Conservation (phyloP, 2,113 vertebrate genomes). For the Ia io region DNA sequence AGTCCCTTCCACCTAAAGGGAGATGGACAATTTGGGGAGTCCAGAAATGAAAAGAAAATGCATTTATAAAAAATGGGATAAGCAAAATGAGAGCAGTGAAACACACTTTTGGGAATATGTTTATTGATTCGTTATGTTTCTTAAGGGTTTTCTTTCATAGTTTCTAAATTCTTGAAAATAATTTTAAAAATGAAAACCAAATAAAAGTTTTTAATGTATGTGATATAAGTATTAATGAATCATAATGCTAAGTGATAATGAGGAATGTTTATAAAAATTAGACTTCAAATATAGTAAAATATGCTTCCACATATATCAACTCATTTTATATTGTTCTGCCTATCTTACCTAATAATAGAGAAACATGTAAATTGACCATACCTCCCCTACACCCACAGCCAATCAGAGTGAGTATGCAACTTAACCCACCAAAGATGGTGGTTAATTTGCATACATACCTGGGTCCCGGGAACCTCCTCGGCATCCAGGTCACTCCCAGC, state of each 20-base stretch:
- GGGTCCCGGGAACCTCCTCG: too few relatives aligned
- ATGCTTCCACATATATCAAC: not conserved
- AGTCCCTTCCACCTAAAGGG: not conserved
- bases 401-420: too few relatives aligned
- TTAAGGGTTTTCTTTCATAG: not conserved
- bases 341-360: not conserved
- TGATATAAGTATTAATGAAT: not conserved
- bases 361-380: too few relatives aligned
- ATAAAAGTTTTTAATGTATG: not conserved
- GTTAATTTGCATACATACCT: too few relatives aligned
- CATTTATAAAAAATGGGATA: not conserved
- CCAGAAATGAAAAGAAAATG: not conserved
- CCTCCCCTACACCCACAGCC: too few relatives aligned
- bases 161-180: not conserved
- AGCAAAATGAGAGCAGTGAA: not conserved
- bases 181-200: not conserved
- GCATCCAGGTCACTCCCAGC: too few relatives aligned
- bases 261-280: not conserved
- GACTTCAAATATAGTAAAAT: not conserved
- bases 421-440: too few relatives aligned
- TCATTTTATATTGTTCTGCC: not conserved
- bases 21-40: not conserved
- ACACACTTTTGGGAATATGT: not conserved
- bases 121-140: not conserved
- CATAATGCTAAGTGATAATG: not conserved